A percentile compares a stretch with the other conserved stretches of the same genome.
Conservation (phyloP, 2,113 vertebrate species). For the Ailuropoda melanoleuca region DNA sequence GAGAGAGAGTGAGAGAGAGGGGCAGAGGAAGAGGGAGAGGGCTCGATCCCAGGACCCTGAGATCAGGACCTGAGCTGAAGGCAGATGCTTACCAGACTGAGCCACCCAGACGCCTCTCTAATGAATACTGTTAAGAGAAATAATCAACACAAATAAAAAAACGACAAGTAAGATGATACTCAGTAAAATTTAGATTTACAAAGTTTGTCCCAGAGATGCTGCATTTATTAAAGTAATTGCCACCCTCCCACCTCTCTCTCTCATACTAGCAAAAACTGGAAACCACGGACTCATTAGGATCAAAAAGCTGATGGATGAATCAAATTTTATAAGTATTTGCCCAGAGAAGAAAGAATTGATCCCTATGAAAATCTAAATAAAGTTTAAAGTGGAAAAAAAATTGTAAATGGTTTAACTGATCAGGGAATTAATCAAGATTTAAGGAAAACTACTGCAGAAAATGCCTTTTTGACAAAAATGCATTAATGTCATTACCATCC, state of each 20-base stretch:
- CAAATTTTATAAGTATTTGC: not conserved
- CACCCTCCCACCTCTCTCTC: too few relatives aligned
- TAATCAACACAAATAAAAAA: not conserved
- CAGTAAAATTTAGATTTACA: not conserved
- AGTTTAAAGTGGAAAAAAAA: not conserved
- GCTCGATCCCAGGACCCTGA: not conserved
- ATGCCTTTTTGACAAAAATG: not conserved
- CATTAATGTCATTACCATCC: not conserved
- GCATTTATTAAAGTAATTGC: not conserved
- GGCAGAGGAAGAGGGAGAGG: not conserved
- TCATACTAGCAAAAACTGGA: not conserved
- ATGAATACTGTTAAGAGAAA: not conserved
- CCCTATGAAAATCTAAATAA: not conserved
- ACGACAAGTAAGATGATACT: not conserved
- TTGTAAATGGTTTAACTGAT: not conserved
- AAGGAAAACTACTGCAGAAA: not conserved
- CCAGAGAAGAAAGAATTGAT: slow-evolving; percentile 6
- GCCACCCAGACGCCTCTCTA: not conserved
- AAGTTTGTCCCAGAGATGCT: not conserved
- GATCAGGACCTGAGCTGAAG: not conserved
- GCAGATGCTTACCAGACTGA: not conserved
- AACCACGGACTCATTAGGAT: not conserved
- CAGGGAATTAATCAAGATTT: slow-evolving; percentile 22
- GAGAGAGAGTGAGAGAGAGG: not conserved
- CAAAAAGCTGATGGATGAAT: not conserved